phyloP scores from a whole-genome alignment of 92 coral and sea anemone genomes.

The Meandrina meandrites region DNA sequence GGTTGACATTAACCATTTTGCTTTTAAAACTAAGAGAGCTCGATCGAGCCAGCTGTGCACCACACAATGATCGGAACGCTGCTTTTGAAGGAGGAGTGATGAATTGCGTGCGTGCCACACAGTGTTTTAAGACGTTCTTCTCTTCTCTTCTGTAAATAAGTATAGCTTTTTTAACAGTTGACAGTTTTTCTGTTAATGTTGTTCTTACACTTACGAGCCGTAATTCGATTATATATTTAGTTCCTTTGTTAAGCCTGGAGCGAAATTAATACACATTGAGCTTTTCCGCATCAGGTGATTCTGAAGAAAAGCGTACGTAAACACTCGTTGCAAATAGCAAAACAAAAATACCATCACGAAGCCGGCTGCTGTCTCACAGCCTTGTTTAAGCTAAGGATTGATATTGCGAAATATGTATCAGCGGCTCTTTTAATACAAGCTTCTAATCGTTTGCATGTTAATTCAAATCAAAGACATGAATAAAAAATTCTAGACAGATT shows the following conservation, averaged over 20 bases:
- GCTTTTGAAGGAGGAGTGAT: not conserved
- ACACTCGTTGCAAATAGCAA: not conserved
- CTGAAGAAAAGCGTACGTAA: not conserved
- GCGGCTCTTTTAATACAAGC: not conserved
- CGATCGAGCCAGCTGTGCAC: not conserved
- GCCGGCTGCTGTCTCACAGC: too few relatives aligned
- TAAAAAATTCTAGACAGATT: not conserved
- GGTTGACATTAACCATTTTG: not conserved
- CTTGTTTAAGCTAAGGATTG: not conserved
- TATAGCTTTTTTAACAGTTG: not conserved
- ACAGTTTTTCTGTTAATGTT: not conserved
- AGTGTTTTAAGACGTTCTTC: not conserved
- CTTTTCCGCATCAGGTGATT: not conserved
- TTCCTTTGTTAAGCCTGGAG: not conserved
- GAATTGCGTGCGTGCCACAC: not conserved
- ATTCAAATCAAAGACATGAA: not conserved
- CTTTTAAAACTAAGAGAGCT: not conserved
- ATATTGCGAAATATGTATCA: not conserved
- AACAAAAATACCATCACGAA: too few relatives aligned
- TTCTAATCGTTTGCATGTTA: not conserved
- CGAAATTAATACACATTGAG: not conserved
- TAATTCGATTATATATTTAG: not conserved
- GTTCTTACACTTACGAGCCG: not conserved
- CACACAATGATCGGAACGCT: not conserved
- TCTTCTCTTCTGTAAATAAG: not conserved